These are phyloP conservation scores for Meiosimyza platycephala DNA, from an alignment of 2,888 invertebrate species.

Conservation along the genomic window DNA sequence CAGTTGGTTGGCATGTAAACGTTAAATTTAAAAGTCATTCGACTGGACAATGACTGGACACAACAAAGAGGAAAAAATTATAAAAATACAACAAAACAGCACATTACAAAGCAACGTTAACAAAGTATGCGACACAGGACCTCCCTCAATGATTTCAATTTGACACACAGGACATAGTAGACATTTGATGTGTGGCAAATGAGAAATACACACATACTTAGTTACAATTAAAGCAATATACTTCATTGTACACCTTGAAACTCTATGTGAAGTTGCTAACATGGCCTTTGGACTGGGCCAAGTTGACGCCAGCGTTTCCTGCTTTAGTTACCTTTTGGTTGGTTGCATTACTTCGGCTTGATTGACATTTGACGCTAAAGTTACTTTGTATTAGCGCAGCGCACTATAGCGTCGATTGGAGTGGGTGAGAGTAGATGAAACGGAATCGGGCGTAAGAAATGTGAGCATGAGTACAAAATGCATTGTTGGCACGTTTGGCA, in stretches of 20 bases:
- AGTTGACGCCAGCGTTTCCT: constrained; percentile 16
- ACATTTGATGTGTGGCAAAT: not conserved
- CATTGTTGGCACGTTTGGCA: constrained; percentile 8
- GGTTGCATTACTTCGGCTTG: constrained; percentile 16
- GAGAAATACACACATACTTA: constrained; percentile 1
- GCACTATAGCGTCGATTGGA: not conserved
- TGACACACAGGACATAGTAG: constrained; percentile 11
- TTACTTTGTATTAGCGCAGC: not conserved
- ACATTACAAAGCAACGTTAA: constrained; percentile 14
- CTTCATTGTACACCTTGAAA: constrained; percentile 4
- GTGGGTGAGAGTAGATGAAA: not conserved
- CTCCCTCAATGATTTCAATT: constrained; percentile 32
- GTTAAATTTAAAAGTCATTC: constrained; percentile 15
- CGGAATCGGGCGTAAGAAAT: not conserved
- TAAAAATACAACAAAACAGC: not conserved
- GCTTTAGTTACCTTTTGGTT: not conserved
- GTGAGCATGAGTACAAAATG: constrained; percentile 2
- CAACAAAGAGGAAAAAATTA: not conserved
- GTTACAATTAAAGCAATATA: constrained; percentile 4
- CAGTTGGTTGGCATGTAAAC: constrained; percentile 12
- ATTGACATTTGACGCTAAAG: constrained; percentile 24
- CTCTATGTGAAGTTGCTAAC: not conserved
- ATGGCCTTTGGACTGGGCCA: constrained; percentile 11
- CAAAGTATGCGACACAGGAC: constrained; percentile 26
- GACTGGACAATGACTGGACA: constrained; percentile 11